These are phyloP conservation scores for Hyles vespertilio DNA, from an alignment of 1,140 invertebrate species.

Conservation along the genomic window DNA sequence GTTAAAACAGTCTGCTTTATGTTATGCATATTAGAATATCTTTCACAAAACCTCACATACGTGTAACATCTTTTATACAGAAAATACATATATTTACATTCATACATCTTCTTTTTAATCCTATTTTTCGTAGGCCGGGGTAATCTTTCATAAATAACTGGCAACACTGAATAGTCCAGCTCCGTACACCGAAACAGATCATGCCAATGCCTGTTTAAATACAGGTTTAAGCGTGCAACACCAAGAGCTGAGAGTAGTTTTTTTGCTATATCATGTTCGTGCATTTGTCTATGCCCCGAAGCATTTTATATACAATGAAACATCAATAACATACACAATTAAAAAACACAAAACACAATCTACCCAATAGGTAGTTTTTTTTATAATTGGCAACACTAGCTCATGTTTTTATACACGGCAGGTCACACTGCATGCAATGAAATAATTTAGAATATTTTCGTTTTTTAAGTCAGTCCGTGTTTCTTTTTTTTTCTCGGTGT, in stretches of 20 bases:
- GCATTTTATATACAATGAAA: no score
- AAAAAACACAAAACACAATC: no score
- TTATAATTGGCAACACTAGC: no score
- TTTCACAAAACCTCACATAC: constrained; percentile 10
- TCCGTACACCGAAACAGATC: constrained; percentile 33
- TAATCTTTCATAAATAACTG: constrained; percentile 16
- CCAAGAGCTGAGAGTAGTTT: constrained; percentile 21
- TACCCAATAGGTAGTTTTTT: no score
- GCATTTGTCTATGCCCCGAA: no score
- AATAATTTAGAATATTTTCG: no score
- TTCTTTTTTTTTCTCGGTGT: constrained; percentile 8
- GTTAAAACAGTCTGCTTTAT: constrained; percentile 26
- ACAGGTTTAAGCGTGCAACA: constrained; percentile 61
- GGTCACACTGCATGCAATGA: no score
- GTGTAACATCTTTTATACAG: neutral
- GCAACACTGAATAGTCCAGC: constrained; percentile 40
- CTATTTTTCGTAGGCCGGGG: constrained; percentile 13
- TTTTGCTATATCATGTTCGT: neutral
- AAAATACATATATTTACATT: no score
- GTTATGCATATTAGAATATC: constrained; percentile 17
- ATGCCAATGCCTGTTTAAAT: constrained; percentile 42
- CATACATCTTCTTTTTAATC: no score
- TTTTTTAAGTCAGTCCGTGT: neutral
- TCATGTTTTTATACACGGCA: no score
- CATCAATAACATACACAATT: no score